Evolutionary conservation across 2,797 vertebrate genomes (phyloP), one percentile per base, ranked within the genome.

Genomic region (Tachyglossus aculeatus): DNA sequence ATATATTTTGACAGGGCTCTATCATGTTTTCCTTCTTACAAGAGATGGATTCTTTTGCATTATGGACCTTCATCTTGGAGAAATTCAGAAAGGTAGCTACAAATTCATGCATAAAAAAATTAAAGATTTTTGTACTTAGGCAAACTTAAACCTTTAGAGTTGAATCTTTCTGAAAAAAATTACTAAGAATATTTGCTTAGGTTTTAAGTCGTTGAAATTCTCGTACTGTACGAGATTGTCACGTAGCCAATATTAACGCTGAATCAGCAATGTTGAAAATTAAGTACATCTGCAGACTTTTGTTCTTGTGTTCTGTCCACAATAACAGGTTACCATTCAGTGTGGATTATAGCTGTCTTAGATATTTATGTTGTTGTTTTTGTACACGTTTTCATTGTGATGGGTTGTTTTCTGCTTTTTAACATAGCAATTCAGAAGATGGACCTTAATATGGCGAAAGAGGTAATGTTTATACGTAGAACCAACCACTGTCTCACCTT

Each of bases 11-110:
- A 52, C 54, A 99, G 98, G 95, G 50, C 85, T 90, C 51, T 96
- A 94, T 82, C 94, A 96, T 48, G 87, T 96, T 73, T 94, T 98
- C 61, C 79, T 98, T 47, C 92, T 97, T 43, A 90, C 94, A 11
- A 90, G 87, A 38, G 90, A 84, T 78, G 97, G 97, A 2, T 95
- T 98, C 77, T 95, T 96, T 86, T 96, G 93, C 75, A 89, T 98
- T 80, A 90, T 92, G 83, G 92, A 95, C 68, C 93, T 99, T 36
- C 92, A 94, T 25, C 89, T 99, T 90, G 87, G 84, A 77, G 92
- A 93, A 83, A 95, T 94, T 1, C 91, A 95, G 64, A 93, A 90
- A 91, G 97, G 97, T 98, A 94, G 58, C 63, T 5, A 6, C 71
- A 33, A 10, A 21, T 21, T 13, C 39, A 18, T 25, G 2, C 32